Percentiles rank a stretch among this genome's conserved stretches.
Conservation (phyloP, 92 coral and sea anemone species). For the Palythoa caribaeorum region DNA sequence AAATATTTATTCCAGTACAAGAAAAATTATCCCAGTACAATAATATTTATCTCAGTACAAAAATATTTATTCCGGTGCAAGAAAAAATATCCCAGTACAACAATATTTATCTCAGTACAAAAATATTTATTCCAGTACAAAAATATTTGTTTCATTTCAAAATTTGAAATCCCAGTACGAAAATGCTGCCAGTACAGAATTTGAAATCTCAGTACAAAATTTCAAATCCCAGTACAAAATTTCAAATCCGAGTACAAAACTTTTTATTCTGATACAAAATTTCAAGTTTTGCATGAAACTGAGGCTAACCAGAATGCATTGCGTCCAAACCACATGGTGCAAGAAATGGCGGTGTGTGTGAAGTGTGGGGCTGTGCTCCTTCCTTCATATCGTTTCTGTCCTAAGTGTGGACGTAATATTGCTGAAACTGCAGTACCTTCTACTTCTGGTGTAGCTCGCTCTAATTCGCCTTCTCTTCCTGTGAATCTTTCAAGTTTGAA, state of each 20-base stretch:
- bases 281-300: background rate
- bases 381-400: slow-evolving; percentile 36
- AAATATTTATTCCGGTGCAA: too few relatives aligned
- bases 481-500: background rate
- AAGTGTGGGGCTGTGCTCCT: slow-evolving; percentile 36
- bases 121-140: too few relatives aligned
- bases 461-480: background rate
- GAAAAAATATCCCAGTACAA: too few relatives aligned
- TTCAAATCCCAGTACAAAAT: background rate
- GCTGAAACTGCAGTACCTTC: slow-evolving; percentile 23
- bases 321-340: slow-evolving; percentile 16
- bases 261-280: background rate
- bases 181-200: too few relatives aligned
- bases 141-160: too few relatives aligned
- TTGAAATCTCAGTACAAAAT: too few relatives aligned
- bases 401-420: slow-evolving; percentile 47
- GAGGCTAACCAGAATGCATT: slow-evolving; percentile 17
- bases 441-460: slow-evolving; percentile 7
- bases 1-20: too few relatives aligned
- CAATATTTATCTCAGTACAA: too few relatives aligned
- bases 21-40: too few relatives aligned
- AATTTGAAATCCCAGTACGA: too few relatives aligned
- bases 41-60: too few relatives aligned
- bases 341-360: slow-evolving; percentile 33
- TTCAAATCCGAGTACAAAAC: background rate